A percentile compares a stretch with the other conserved stretches of the same genome.
phyloP scores from a whole-genome alignment of 2,113 vertebrate species.

The Anoplopoma fimbria region DNA sequence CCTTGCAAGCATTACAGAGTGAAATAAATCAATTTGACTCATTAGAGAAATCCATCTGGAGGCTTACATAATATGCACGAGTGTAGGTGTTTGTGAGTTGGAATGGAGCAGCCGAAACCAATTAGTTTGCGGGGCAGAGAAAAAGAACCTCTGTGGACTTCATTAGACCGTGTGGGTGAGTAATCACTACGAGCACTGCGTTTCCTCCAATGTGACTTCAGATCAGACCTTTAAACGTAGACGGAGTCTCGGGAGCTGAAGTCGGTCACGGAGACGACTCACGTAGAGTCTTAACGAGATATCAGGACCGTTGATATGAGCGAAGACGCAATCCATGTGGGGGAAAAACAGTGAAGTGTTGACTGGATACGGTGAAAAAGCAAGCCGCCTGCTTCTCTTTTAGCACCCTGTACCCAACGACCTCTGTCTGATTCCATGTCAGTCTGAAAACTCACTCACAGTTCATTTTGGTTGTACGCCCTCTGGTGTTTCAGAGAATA shows the following conservation, averaged over 20 bases:
- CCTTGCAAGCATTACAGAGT: conserved; percentile 34
- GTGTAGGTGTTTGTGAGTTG: conserved; percentile 71
- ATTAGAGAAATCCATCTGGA: conserved; percentile 72
- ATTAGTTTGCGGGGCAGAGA: conserved; percentile 52
- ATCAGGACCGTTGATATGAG: conserved; percentile 23
- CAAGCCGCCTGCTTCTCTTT: conserved; percentile 9
- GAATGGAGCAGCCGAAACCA: conserved; percentile 64
- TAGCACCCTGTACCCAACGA: not conserved
- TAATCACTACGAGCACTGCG: conserved; percentile 18
- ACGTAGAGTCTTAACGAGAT: not conserved
- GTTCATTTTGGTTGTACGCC: no score
- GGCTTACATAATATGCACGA: conserved; percentile 66
- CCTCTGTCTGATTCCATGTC: conserved; percentile 5
- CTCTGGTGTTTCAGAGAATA: no score
- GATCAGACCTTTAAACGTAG: conserved; percentile 27
- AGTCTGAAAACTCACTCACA: not conserved
- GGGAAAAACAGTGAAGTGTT: conserved; percentile 34
- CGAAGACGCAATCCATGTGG: conserved; percentile 35
- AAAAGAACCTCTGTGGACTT: conserved; percentile 58
- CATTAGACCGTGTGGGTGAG: conserved; percentile 35
- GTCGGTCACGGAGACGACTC: conserved; percentile 17
- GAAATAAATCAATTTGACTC: conserved; percentile 68
- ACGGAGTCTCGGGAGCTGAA: not conserved
- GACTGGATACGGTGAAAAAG: conserved; percentile 27
- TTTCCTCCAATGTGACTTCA: conserved; percentile 43